Evolutionary conservation across 2,888 invertebrate genomes (phyloP).

Genomic region (Furcula furcula): DNA sequence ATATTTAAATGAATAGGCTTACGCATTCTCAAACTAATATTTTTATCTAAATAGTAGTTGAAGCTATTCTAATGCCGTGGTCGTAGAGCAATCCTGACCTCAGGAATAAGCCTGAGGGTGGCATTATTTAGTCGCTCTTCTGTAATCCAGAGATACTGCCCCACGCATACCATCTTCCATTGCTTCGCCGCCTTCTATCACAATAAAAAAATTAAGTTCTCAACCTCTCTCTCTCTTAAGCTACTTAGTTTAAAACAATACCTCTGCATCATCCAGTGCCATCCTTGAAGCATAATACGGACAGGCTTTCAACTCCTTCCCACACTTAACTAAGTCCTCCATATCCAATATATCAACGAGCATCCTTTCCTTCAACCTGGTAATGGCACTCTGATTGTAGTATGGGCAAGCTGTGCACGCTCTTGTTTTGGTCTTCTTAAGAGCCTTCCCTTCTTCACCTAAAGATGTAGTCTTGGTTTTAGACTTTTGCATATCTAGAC

Average conservation of each 20-base stretch:
- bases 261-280: conserved; percentile 92
- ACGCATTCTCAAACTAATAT: no score
- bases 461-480: conserved; percentile 80
- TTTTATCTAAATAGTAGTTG: no score
- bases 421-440: conserved; percentile 83
- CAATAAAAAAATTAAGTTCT: no score
- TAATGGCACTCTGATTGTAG: conserved; percentile 83
- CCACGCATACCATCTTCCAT: no score
- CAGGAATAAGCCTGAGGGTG: no score
- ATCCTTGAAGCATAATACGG: conserved; percentile 96
- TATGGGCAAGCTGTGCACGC: conserved; percentile 84
- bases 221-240: no score
- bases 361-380: conserved; percentile 83
- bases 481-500: conserved; percentile 89
- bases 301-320: conserved; percentile 89
- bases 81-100: no score
- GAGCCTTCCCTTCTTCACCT: conserved; percentile 81
- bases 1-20: no score
- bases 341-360: conserved; percentile 90
- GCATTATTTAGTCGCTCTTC: no score
- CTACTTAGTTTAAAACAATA: conserved; percentile 20
- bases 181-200: no score
- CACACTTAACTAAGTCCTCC: conserved; percentile 89
- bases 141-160: no score
- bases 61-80: no score